Conservation (phyloP, 2,888 invertebrate species). For the Seladonia tumulorum region DNA sequence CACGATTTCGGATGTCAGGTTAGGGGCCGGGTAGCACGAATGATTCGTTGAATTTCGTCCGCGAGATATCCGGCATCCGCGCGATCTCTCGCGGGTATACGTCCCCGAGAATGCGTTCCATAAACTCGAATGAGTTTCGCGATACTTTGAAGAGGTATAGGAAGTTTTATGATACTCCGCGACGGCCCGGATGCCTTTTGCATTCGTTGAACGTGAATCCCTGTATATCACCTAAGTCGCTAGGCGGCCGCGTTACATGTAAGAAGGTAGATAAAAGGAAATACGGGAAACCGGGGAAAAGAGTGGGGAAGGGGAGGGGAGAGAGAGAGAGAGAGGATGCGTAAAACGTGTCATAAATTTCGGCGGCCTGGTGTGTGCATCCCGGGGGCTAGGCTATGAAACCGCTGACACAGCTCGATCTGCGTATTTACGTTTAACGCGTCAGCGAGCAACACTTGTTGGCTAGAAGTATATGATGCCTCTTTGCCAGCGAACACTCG, state of each 20-base stretch:
- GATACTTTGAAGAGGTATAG: constrained; percentile 59
- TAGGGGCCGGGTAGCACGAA: background rate
- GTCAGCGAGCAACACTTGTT: constrained; percentile 44
- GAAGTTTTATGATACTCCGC: constrained; percentile 60
- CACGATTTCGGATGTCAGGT: background rate
- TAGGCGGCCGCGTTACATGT: constrained; percentile 41
- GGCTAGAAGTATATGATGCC: constrained; percentile 11
- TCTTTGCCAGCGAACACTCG: background rate
- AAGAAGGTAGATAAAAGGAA: constrained; percentile 58
- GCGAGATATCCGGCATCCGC: constrained; percentile 7
- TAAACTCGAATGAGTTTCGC: constrained; percentile 63
- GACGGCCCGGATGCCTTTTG: constrained; percentile 48
- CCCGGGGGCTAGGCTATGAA: constrained; percentile 23
- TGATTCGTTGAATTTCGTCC: constrained; percentile 30
- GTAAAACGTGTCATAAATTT: constrained; percentile 64
- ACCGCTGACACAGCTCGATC: constrained; percentile 42
- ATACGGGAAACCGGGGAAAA: constrained; percentile 20
- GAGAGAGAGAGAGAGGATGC: constrained; percentile 42
- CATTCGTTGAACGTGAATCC: constrained; percentile 59
- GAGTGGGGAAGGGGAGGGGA: background rate
- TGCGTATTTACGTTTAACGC: constrained; percentile 35
- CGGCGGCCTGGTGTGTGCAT: constrained; percentile 8
- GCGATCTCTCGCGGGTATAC: constrained; percentile 46
- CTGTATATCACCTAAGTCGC: constrained; percentile 52
- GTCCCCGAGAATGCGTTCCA: constrained; percentile 47